phyloP scores from a whole-genome alignment of 1,140 invertebrate genomes.

The Agrilus planipennis region DNA sequence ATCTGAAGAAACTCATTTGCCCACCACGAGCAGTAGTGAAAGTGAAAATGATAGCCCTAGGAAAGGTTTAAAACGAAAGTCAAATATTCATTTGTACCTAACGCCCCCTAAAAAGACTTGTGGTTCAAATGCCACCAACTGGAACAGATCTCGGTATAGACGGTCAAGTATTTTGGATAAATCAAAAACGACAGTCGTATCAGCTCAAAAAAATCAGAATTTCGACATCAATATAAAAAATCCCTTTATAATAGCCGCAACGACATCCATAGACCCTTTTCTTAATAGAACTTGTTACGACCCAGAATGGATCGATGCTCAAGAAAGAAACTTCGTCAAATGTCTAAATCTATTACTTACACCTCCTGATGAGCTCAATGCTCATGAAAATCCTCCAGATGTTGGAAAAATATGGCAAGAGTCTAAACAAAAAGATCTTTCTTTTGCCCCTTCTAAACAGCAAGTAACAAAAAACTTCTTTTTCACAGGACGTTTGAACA shows the following conservation, averaged over 20 bases:
- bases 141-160: neutral
- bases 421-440: slow-evolving; percentile 46
- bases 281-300: slow-evolving; percentile 76
- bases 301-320: slow-evolving; percentile 64
- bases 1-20: neutral
- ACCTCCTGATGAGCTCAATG: slow-evolving; percentile 52
- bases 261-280: slow-evolving; percentile 2
- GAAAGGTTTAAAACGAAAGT: neutral
- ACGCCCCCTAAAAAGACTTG: too few species aligned
- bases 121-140: too few species aligned
- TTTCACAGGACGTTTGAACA: slow-evolving; percentile 48
- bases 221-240: slow-evolving; percentile 1
- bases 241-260: slow-evolving; percentile 4
- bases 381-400: slow-evolving; percentile 37
- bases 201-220: neutral
- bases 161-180: neutral
- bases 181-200: neutral
- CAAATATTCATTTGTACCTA: slow-evolving; percentile 1
- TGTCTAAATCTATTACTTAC: slow-evolving; percentile 83
- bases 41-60: too few species aligned
- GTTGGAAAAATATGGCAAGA: slow-evolving; percentile 64
- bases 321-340: slow-evolving; percentile 69
- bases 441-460: slow-evolving; percentile 57
- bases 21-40: too few species aligned
- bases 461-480: slow-evolving; percentile 50